A percentile compares a stretch with the other conserved stretches of the same genome.
These are phyloP conservation scores for Lepidurus arcticus DNA, from an alignment of 1,140 invertebrate species.

Conservation along the genomic window DNA sequence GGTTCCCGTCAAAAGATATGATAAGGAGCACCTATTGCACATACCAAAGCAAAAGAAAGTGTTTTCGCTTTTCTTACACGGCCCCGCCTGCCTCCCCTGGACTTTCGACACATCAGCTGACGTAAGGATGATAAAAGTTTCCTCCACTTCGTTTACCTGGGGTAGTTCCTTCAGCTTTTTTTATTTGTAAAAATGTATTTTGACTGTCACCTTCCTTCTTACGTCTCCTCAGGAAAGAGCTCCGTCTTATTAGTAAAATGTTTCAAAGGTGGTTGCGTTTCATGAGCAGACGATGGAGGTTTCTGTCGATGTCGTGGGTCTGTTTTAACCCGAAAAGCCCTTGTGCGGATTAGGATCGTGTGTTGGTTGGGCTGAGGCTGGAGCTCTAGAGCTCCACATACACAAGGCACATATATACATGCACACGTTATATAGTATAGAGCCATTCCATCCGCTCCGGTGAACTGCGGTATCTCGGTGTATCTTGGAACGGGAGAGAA, in stretches of 20 bases:
- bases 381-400: background rate
- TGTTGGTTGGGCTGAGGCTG: background rate
- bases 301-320: too few species aligned
- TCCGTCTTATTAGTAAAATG: too few species aligned
- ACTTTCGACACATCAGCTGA: constrained; percentile 17
- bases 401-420: too few species aligned
- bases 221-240: too few species aligned
- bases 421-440: background rate
- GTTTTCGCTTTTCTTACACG: background rate
- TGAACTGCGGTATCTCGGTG: background rate
- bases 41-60: background rate
- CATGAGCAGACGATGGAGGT: too few species aligned
- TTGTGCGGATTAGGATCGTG: too few species aligned
- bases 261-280: too few species aligned
- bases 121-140: background rate
- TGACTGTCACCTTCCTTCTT: too few species aligned
- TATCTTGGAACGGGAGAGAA: background rate
- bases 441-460: background rate
- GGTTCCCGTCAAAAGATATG: background rate
- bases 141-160: background rate
- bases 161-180: background rate
- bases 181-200: too few species aligned
- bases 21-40: background rate
- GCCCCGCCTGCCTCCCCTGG: background rate
- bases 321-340: too few species aligned